phyloP scores from a whole-genome alignment of 2,888 invertebrate species.

The Dicyrtomina minuta region DNA sequence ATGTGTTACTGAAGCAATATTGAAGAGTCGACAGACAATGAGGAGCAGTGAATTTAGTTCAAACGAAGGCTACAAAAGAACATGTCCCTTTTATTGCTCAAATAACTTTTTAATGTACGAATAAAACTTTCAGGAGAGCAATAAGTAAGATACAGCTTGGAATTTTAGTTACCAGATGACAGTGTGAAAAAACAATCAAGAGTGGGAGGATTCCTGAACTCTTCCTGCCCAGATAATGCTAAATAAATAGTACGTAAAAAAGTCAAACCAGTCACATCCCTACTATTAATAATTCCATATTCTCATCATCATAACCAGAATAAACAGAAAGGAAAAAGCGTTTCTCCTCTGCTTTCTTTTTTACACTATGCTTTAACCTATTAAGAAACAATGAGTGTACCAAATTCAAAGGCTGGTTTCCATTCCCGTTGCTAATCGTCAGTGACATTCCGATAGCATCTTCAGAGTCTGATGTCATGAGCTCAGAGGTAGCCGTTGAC shows the following conservation, averaged over 20 bases:
- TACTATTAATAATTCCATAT: constrained; percentile 14
- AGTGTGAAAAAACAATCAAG: constrained; percentile 35
- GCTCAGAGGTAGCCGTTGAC: constrained; percentile 57
- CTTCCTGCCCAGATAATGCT: constrained; percentile 7
- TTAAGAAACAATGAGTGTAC: constrained; percentile 31
- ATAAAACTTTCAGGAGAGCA: constrained; percentile 28
- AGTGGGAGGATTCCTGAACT: constrained; percentile 8
- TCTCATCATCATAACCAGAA: constrained; percentile 3
- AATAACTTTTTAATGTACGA: constrained; percentile 34
- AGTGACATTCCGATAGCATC: constrained; percentile 55
- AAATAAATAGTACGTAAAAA: constrained; percentile 16
- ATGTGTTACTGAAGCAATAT: constrained; percentile 11
- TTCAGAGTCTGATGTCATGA: constrained; percentile 64
- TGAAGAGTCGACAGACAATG: not conserved
- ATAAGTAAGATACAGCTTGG: constrained; percentile 15
- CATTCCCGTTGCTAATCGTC: constrained; percentile 32
- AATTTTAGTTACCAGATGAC: constrained; percentile 31
- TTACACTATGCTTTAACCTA: not conserved
- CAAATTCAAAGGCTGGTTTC: constrained; percentile 53
- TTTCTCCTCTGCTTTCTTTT: not conserved
- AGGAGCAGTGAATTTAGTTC: constrained; percentile 15
- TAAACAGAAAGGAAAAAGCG: too few relatives aligned
- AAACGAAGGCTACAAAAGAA: constrained; percentile 26
- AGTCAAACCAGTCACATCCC: not conserved
- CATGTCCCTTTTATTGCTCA: constrained; percentile 31